A percentile compares a stretch with the other conserved stretches of the same genome.
Evolutionary conservation across 1,140 invertebrate species (phyloP).

Genomic region (Drosophila orosa): DNA sequence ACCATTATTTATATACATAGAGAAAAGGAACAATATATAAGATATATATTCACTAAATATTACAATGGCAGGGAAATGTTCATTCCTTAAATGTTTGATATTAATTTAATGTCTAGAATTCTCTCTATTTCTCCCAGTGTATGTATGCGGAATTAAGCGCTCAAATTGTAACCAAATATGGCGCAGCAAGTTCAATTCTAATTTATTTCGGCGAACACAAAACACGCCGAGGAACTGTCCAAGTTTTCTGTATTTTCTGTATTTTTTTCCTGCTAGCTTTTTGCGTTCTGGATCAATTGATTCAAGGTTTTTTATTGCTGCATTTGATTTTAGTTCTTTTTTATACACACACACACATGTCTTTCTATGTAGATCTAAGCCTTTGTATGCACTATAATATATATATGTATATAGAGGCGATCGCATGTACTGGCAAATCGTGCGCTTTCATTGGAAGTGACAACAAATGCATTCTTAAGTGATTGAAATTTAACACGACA

Average conservation of each 20-base stretch:
- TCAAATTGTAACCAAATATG: slow-evolving; percentile 82
- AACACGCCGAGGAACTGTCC: slow-evolving; percentile 31
- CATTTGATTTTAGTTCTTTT: slow-evolving; percentile 69
- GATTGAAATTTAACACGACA: slow-evolving; percentile 75
- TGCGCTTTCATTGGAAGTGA: slow-evolving; percentile 73
- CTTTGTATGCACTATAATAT: slow-evolving; percentile 4
- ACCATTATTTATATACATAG: background rate
- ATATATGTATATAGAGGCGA: slow-evolving; percentile 19
- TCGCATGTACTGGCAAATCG: slow-evolving; percentile 51
- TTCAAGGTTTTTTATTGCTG: slow-evolving; percentile 75
- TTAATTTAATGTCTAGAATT: too few species aligned
- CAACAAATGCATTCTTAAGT: slow-evolving; percentile 78
- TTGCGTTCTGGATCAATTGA: slow-evolving; percentile 79
- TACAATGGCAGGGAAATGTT: too few species aligned
- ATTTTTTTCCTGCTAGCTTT: slow-evolving; percentile 52
- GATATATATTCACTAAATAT: background rate
- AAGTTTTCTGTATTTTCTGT: slow-evolving; percentile 38
- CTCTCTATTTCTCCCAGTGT: background rate
- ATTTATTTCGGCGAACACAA: slow-evolving; percentile 70
- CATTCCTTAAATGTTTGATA: background rate
- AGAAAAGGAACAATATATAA: background rate
- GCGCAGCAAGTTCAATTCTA: slow-evolving; percentile 82
- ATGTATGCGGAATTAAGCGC: slow-evolving; percentile 80
- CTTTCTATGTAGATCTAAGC: background rate
- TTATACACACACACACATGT: slow-evolving; percentile 27